These are phyloP conservation scores for Pollimyrus isidori DNA, from an alignment of 2,113 vertebrate species.

Conservation along the genomic window DNA sequence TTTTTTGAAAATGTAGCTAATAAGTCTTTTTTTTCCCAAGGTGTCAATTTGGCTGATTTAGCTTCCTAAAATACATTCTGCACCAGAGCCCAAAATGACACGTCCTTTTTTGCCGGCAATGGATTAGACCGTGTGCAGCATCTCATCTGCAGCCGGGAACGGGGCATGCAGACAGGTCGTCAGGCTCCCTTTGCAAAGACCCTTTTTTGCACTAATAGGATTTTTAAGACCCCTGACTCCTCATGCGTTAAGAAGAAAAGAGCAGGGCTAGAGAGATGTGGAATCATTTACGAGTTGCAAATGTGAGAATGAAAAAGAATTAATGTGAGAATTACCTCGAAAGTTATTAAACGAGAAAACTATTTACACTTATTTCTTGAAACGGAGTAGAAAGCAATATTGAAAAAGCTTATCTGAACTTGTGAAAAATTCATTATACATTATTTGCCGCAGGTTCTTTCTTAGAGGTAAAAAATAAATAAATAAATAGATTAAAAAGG, in stretches of 20 bases:
- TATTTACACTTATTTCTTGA: slow-evolving; percentile 15
- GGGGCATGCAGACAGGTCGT: slow-evolving; percentile 27
- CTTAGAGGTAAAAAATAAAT: not conserved
- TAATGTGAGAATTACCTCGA: slow-evolving; percentile 28
- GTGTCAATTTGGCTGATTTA: not conserved
- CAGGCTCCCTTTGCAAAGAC: slow-evolving; percentile 25
- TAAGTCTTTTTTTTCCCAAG: not conserved
- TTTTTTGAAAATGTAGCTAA: not conserved
- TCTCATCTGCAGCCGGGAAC: slow-evolving; percentile 17
- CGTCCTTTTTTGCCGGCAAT: slow-evolving; percentile 9
- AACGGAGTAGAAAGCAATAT: slow-evolving; percentile 18
- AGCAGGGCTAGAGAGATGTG: slow-evolving; percentile 15
- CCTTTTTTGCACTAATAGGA: slow-evolving; percentile 36
- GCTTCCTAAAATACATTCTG: slow-evolving; percentile 2
- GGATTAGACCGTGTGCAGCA: slow-evolving; percentile 6
- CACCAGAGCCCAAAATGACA: not conserved
- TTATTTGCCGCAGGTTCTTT: not conserved
- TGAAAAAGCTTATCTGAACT: slow-evolving; percentile 16
- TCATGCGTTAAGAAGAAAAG: slow-evolving; percentile 39
- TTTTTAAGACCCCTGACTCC: slow-evolving; percentile 36
- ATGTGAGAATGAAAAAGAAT: slow-evolving; percentile 31
- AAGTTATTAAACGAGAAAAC: slow-evolving; percentile 22
- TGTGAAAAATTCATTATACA: slow-evolving; percentile 14
- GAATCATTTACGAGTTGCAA: slow-evolving; percentile 39
- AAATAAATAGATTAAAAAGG: not conserved